phyloP scores from a whole-genome alignment of 2,113 vertebrate genomes.

The Rattus norvegicus region GRCr8 NC_086028.1:67243501-67244000 shows the following conservation, averaged over 20 bases:
- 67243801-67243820: slow-evolving; percentile 55
- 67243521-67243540: not conserved
- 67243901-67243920: not conserved
- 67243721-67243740: slow-evolving; percentile 61
- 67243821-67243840: not conserved
- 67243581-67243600: not conserved
- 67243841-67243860: not conserved
- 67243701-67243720: slow-evolving; percentile 58
- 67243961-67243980: rapidly evolving
- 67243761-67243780: slow-evolving; percentile 62
- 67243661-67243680: slow-evolving; percentile 27
- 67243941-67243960: not conserved
- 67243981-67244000: not conserved
- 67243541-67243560: not conserved
- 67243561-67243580: not conserved
- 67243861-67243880: slow-evolving; percentile 19
- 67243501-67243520: not conserved
- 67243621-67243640: not conserved
- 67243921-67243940: not conserved
- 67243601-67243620: not conserved
- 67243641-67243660: not conserved
- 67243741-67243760: slow-evolving; percentile 38
- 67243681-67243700: slow-evolving; percentile 40
- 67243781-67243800: slow-evolving; percentile 77
- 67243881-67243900: not conserved